Evolutionary conservation across 2,888 invertebrate species (phyloP), one percentile per base, ranked within the genome.

Genomic region (Diaprepes abbreviatus): DNA sequence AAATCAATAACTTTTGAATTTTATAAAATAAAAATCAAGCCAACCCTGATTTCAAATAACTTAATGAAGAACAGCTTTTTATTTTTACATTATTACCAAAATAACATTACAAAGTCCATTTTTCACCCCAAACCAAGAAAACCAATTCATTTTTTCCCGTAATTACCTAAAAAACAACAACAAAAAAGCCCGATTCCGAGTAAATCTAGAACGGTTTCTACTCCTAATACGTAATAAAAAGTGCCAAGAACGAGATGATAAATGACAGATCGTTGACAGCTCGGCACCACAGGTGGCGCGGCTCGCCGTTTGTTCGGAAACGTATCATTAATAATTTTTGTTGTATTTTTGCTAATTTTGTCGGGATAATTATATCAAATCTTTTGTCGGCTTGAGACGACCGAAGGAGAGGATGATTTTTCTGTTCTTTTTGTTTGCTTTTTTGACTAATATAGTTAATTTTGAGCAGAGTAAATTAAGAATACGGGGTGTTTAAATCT

Each of bases 201-300:
- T 21, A 38, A 19, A 19, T 21, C 12, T 12, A 38, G 24, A 5
- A 35, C 31, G 28, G 63, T 43, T 64, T 54, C 64, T 64, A 55
- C 55, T 21, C 7, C 3, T 36, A 36, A 3, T 36, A 36, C n/a
- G 17, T n/a, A 35, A 48, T 31, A 33, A 60, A 62, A 19, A 38
- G 16, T 33, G 16, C 52, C 40, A 40, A 24, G 14, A 35, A 12
- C 31, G 3, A 1, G 57, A 68, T 63, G 68, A 68, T 68, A 63
- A 68, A 68, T 68, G 68, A 68, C 68, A 68, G 24, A 36, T 28
- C 40, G 70, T 65, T 65, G 70, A 70, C 70, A 65, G 59, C 38
- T 31, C 54, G 43, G 40, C 64, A 60, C 70, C 70, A 65, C 70
- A 70, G 70, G 70, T 66, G 70, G 70, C 52, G 59, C 52, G 31